These are phyloP conservation scores for Andrena fulva DNA, from an alignment of 2,888 invertebrate genomes.

Conservation along the genomic window DNA sequence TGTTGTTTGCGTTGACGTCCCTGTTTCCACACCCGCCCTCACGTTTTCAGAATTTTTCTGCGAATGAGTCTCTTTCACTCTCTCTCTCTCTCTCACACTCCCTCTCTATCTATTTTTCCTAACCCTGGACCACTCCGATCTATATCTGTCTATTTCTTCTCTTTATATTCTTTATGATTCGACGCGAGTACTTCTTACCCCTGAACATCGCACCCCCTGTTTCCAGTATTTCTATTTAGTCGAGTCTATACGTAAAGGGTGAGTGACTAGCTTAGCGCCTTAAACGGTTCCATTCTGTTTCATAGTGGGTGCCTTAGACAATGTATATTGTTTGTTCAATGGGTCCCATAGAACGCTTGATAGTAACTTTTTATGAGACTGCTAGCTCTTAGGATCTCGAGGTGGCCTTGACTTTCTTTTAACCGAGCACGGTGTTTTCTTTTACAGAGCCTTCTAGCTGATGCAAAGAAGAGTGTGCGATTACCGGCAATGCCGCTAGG, in stretches of 20 bases:
- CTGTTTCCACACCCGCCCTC: constrained; percentile 22
- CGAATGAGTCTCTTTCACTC: constrained; percentile 36
- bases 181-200: background rate
- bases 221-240: constrained; percentile 14
- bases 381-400: background rate
- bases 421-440: background rate
- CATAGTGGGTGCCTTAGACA: background rate
- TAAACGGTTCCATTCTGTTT: background rate
- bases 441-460: constrained; percentile 3
- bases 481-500: background rate
- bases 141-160: constrained; percentile 3
- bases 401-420: background rate
- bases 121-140: background rate
- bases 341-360: background rate
- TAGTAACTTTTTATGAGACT: background rate
- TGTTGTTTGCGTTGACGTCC: constrained; percentile 53
- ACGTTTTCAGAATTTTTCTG: constrained; percentile 29
- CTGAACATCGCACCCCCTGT: background rate
- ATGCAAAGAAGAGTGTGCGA: background rate
- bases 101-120: constrained; percentile 8
- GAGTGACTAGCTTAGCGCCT: background rate
- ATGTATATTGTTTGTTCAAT: background rate
- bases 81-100: constrained; percentile 42
- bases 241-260: constrained; percentile 8
- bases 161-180: background rate